These are phyloP conservation scores for Leistus spinibarbis DNA, from an alignment of 2,888 invertebrate genomes.

Conservation along the genomic window DNA sequence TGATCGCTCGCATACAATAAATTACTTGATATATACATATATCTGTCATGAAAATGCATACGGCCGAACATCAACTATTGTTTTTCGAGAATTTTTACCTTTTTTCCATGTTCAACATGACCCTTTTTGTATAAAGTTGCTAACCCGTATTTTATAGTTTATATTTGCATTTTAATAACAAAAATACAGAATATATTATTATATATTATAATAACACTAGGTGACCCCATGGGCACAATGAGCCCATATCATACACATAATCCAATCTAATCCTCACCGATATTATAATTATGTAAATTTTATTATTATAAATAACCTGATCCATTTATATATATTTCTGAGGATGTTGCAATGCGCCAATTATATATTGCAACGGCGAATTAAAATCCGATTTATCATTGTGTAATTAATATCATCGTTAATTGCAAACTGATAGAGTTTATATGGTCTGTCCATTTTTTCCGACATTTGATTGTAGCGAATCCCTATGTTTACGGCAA, in stretches of 20 bases:
- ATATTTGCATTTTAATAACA: not conserved
- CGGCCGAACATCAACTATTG: not conserved
- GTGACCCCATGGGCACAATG: too few relatives aligned
- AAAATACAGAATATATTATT: not conserved
- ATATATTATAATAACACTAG: too few relatives aligned
- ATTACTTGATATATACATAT: not conserved
- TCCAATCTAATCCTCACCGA: too few relatives aligned
- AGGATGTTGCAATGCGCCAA: too few relatives aligned
- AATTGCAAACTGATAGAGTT: not conserved
- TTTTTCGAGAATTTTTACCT: not conserved
- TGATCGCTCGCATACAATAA: slow-evolving; percentile 4
- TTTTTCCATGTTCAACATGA: too few relatives aligned
- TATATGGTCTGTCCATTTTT: not conserved
- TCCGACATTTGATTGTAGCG: not conserved
- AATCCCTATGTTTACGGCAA: not conserved
- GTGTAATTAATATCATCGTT: not conserved
- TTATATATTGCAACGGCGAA: not conserved
- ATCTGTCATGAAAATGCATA: not conserved
- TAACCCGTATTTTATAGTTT: not conserved
- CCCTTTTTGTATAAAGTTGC: not conserved
- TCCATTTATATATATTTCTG: too few relatives aligned
- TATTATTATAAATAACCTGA: too few relatives aligned
- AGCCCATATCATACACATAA: too few relatives aligned
- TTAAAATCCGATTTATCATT: not conserved
- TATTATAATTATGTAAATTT: too few relatives aligned